Percentiles rank a stretch among this genome's conserved stretches.
Conservation (phyloP, 1,140 invertebrate genomes). For the Chironomus tepperi region DNA sequence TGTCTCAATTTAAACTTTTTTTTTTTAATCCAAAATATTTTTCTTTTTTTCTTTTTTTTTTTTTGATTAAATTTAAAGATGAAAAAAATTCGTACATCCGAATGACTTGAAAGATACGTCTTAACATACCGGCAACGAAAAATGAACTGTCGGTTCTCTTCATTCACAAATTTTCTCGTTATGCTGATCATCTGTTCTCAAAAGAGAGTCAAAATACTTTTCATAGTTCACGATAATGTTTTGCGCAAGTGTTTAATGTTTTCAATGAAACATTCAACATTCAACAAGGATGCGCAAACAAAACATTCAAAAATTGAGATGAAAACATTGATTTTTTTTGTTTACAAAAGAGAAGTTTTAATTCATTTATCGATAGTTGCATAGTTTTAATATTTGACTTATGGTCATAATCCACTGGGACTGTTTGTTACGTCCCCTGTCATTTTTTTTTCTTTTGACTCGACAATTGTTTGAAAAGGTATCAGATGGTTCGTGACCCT, state of each 20-base stretch:
- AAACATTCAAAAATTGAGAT: not conserved
- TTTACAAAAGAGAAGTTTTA: constrained; percentile 14
- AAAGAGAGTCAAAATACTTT: not conserved
- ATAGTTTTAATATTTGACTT: not conserved
- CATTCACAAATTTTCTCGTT: not conserved
- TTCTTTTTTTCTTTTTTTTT: too few relatives aligned
- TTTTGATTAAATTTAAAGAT: too few relatives aligned
- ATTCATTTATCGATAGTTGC: constrained; percentile 20
- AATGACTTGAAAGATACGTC: not conserved
- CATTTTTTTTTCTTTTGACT: not conserved
- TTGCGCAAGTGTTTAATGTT: not conserved
- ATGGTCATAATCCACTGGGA: not conserved
- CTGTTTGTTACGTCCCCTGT: not conserved
- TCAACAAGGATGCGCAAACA: constrained; percentile 1
- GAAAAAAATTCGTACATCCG: not conserved
- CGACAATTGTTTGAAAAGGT: not conserved
- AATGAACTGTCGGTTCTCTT: not conserved
- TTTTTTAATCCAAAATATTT: too few relatives aligned
- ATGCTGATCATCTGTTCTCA: not conserved
- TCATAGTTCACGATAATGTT: not conserved
- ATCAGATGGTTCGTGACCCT: constrained; percentile 12
- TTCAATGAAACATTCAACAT: not conserved
- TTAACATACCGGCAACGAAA: not conserved
- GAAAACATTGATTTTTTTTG: constrained; percentile 20
- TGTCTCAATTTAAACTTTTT: too few relatives aligned